Percentiles rank a stretch among this genome's conserved stretches.
Evolutionary conservation across 2,888 invertebrate species (phyloP).

Genomic region (Lycaena phlaeas): DNA sequence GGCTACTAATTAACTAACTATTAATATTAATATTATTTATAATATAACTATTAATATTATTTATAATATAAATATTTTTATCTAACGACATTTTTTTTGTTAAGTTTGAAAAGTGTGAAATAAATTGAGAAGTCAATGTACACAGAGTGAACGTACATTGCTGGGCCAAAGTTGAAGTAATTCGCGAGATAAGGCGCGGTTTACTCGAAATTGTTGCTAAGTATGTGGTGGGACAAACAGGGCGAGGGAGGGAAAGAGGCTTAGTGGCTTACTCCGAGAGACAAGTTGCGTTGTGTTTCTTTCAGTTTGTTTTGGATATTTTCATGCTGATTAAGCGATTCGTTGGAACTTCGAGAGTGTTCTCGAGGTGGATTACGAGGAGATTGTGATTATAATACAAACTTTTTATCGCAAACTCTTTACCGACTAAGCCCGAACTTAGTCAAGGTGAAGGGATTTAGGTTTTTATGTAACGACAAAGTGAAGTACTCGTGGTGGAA

Average conservation of each 20-base stretch:
- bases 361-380: background rate
- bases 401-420: background rate
- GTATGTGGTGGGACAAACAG: slow-evolving; percentile 43
- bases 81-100: too few species aligned
- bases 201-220: slow-evolving; percentile 55
- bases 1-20: too few species aligned
- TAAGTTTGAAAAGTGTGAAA: too few species aligned
- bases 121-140: slow-evolving; percentile 5
- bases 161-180: slow-evolving; percentile 29
- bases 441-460: too few species aligned
- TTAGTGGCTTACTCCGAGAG: slow-evolving; percentile 43
- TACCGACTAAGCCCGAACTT: too few species aligned
- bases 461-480: too few species aligned
- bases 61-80: too few species aligned
- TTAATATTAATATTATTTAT: too few species aligned
- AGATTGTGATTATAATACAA: background rate
- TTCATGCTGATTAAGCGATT: slow-evolving; percentile 21
- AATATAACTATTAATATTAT: too few species aligned
- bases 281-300: slow-evolving; percentile 22
- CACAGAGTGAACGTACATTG: background rate
- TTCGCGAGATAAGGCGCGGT: slow-evolving; percentile 39
- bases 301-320: slow-evolving; percentile 21
- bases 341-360: slow-evolving; percentile 10
- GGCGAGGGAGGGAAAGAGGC: slow-evolving; percentile 48
- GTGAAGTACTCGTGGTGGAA: too few species aligned